Percentiles rank a stretch among this genome's conserved stretches.
These are phyloP conservation scores for Cephalopholis sonnerati DNA, from an alignment of 2,113 vertebrate genomes.

Conservation along the genomic window DNA sequence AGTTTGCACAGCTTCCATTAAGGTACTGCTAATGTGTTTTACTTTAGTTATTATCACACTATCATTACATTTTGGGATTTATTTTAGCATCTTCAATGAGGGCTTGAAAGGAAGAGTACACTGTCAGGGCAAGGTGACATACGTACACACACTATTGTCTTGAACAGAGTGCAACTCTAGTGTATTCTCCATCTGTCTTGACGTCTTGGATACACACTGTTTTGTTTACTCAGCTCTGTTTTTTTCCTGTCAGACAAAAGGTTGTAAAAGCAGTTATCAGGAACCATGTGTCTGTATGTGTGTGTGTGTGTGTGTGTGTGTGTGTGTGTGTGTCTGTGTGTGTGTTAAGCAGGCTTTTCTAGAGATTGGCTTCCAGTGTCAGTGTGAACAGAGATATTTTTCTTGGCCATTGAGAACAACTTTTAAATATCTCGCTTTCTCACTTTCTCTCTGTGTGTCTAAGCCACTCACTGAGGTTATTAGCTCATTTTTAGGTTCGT, in stretches of 20 bases:
- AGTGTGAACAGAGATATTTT: conserved; percentile 36
- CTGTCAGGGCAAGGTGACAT: neutral
- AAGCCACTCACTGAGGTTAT: neutral
- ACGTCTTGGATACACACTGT: neutral
- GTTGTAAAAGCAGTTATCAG: conserved; percentile 38
- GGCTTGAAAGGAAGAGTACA: neutral
- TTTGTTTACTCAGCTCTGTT: conserved; percentile 40
- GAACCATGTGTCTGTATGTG: neutral
- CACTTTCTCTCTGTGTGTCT: neutral
- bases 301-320: conserved; percentile 9
- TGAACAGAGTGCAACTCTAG: neutral
- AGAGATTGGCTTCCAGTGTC: neutral
- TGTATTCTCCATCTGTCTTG: neutral
- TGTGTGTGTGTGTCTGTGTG: conserved; percentile 31
- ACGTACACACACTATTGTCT: conserved; percentile 13
- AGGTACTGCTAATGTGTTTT: neutral
- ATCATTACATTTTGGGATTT: neutral
- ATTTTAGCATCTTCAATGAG: accelerated
- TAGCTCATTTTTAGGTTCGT: too few relatives aligned
- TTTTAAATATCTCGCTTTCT: conserved; percentile 15
- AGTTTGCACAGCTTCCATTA: neutral
- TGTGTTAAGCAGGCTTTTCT: conserved; percentile 22
- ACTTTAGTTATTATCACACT: neutral
- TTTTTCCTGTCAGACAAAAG: conserved; percentile 45
- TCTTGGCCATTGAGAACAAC: conserved; percentile 44